Evolutionary conservation across 2,888 invertebrate species (phyloP), one percentile per base, ranked within the genome.

Genomic region (Galerucella nymphaeae): DNA sequence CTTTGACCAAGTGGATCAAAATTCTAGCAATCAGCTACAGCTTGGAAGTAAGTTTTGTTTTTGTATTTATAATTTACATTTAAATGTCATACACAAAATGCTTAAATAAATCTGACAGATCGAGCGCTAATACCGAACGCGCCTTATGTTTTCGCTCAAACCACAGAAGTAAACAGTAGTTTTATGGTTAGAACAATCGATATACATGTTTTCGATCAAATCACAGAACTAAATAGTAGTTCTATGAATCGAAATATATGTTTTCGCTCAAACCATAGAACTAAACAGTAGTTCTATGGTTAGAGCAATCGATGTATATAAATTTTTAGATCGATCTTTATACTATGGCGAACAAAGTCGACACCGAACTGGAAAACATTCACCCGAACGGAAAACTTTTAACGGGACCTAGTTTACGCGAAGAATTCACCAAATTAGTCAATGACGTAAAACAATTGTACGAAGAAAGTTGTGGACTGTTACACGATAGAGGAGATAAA

Each of bases 1-100:
- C 93, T 0, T 89, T 97, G n/a, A 93, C 96, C n/a, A 95, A 96
- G 87, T 94, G 93, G 90, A 94, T 93, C 2, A 89, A 91, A 84
- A 80, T 82, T 30, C 72, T 83, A 59, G 82, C 82, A 57, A 91
- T 93, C 77, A 91, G 91, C 20, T 90, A 93, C 85, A 90, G 91
- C 55, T 86, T 94, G 50, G 93, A 93, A 79, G 89, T 69, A 57
- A 20, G 66, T 66, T 14, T 16, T 5, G 23, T 23, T 30, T 30
- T 38, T 38, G 30, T 30, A 20, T 59, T 59, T 59, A 30, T 6
- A 30, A 30, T 30, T 30, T 30, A 6, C 1, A 6, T 30, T 6
- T 6, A 30, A 30, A 30, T 30, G 30, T 30, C 30, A 30, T 6
- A 30, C 5, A 30, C 5, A 6, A 30, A 30, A 3, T 5, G 6